Evolutionary conservation across 2,888 invertebrate genomes (phyloP).

Genomic region (Sphinx pinastri): DNA sequence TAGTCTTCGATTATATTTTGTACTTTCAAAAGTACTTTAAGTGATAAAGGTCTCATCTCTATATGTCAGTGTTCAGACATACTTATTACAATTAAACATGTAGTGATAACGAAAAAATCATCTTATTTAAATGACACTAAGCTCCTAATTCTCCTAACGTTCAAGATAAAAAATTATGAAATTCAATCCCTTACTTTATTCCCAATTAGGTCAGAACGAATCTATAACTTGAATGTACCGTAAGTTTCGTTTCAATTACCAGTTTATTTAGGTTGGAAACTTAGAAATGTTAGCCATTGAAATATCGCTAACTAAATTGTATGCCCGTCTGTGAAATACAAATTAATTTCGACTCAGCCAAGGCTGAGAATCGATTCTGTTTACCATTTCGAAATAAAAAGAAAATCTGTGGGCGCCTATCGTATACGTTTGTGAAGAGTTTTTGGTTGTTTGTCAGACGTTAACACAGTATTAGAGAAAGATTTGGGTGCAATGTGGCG

Average conservation of each 20-base stretch:
- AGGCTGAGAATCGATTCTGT: not conserved
- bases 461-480: no score
- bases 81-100: no score
- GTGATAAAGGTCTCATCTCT: no score
- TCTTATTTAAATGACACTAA: not conserved
- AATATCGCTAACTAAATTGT: not conserved
- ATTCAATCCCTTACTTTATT: not conserved
- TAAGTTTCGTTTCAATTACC: conserved; percentile 1
- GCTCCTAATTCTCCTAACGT: not conserved
- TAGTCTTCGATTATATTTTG: no score
- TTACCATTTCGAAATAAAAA: no score
- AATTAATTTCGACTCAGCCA: not conserved
- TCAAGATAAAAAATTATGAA: conserved; percentile 1
- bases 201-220: conserved; percentile 5
- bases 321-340: not conserved
- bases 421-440: no score
- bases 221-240: not conserved
- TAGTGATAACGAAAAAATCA: no score
- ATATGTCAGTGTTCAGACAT: no score
- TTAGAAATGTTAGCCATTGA: conserved; percentile 6
- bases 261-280: conserved; percentile 8
- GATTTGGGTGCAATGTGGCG: no score
- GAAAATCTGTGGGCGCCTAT: no score
- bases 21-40: no score
- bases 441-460: no score